Evolutionary conservation across 2,113 vertebrate genomes (phyloP).

Genomic region (Coreoperca whiteheadi): DNA sequence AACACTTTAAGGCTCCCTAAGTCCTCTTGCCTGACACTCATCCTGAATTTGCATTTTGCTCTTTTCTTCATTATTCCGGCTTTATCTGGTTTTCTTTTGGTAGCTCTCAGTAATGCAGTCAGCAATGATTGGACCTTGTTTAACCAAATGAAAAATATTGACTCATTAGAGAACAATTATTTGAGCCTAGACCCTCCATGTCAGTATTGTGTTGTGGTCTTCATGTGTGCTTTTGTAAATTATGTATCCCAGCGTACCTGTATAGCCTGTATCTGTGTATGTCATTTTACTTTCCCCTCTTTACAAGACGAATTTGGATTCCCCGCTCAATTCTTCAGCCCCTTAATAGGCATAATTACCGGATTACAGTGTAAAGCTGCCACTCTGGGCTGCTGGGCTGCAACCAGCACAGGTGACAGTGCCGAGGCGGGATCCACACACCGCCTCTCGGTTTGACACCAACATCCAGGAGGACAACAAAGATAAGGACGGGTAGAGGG

Average conservation of each 20-base stretch:
- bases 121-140: conserved; percentile 14
- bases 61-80: conserved; percentile 42
- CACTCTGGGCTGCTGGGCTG: conserved; percentile 68
- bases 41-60: conserved; percentile 66
- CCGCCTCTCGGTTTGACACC: conserved; percentile 74
- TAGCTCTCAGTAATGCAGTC: conserved; percentile 5
- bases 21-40: conserved; percentile 70
- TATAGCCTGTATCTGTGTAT: conserved; percentile 16
- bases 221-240: background rate
- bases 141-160: conserved; percentile 18
- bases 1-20: conserved; percentile 73
- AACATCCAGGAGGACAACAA: conserved; percentile 79
- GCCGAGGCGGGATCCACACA: conserved; percentile 63
- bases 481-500: conserved; percentile 79
- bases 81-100: conserved; percentile 9
- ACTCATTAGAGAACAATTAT: conserved; percentile 22
- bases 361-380: conserved; percentile 80
- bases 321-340: conserved; percentile 55
- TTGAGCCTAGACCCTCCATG: background rate
- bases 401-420: conserved; percentile 65
- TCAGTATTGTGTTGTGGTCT: background rate
- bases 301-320: conserved; percentile 57
- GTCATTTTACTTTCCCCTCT: conserved; percentile 37
- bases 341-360: conserved; percentile 83
- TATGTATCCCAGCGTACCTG: conserved; percentile 19